Base-by-base conservation (phyloP, 2,113 vertebrate species). In the Aplodontia rufa region DNA sequence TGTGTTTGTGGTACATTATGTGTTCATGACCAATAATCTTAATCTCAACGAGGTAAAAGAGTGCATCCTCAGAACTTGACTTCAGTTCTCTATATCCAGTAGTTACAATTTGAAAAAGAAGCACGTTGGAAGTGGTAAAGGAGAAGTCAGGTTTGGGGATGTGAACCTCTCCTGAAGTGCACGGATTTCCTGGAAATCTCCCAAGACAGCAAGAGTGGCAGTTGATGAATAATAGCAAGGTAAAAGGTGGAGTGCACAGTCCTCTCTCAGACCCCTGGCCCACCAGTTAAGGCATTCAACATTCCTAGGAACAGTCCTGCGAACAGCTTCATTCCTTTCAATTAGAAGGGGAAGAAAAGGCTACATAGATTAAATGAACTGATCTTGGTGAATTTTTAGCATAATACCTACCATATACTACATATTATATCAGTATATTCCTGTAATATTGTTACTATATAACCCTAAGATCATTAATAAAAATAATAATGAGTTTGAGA, bases 201-300 rank as follows among this genome's bases (percentile, higher is more conserved):
- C 9, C 14, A 42, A 35, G 37, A 12, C 30, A 22, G 16, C 2
- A 3, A 40, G 40, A 11, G 1, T n/a, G 32, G 51, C 32, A n/a
- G 20, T 45, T 1, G 6, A 49, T 1, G 24, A 19, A 1, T 3
- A 32, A 8, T 3, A 30, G 20, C 20, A 5, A 17, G 2, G 42
- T 51, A 68, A 35, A 0, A 16, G 30, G 37, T 5, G 11, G 35
- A 35, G 30, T 26, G 1, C 26, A 1, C 0, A 1, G 9, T 11
- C 4, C 58, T 55, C 80, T 1, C 35, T 62, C 30, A 49, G 40
- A 40, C 22, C 22, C 24, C 22, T 6, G n/a, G 66, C n/a, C 40
- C 49, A 24, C 4, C 12, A 10, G 35, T 5, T 28, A 60, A 49
- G 49, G 53, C 64, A 22, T 24, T 60, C 60, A n/a, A 4, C 3